Evolutionary conservation across 2,113 vertebrate species (phyloP), one percentile per base, ranked within the genome.

Genomic region (Gymnocephalus cernua): DNA sequence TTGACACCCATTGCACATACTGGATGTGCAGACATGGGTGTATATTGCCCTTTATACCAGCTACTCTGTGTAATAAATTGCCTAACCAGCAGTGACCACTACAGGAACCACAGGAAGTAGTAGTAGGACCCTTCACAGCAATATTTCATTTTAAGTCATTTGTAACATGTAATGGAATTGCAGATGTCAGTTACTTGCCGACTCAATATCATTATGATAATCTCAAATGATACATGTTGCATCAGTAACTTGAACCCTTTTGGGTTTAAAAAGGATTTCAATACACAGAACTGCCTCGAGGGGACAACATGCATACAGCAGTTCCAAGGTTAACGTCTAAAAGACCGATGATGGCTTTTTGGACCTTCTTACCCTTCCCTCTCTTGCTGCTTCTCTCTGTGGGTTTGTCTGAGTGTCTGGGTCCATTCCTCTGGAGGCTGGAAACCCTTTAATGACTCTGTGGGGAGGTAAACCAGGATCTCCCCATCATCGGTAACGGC

Each of bases 401-500:
- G 96, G 0, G 97, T 99, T 79, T 76, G 89, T 57, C 90, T 87
- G 38, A 96, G 87, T 27, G 97, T 97, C 57, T 93, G 91, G 4
- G 95, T 94, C 98, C 98, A 99, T 0, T 90, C 94, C 9, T 93
- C 84, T 3, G 98, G 97, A 0, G 94, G 88, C 2, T 76, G 57
- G 19, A 97, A 99, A 51, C 88, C 93, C 68, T 92, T 94, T 50
- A 97, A 74, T 0, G 96, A 91, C 3, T 96, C 95, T 69, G 94
- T 92, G 44, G 94, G 95, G 88, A 95, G 97, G 90, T 98, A 99
- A 3, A 99, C 96, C 27, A 93, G 93, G 80, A 99, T 94, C 83
- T 98, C 94, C 11, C 97, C 97, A 19, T 97, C 95, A 80, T 95
- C 93, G n/a, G 94, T 96, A 85, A 98, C 79, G 8, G 97, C 96